Conservation (phyloP, 2,888 invertebrate species). For the Tenthredo mesomela region DNA sequence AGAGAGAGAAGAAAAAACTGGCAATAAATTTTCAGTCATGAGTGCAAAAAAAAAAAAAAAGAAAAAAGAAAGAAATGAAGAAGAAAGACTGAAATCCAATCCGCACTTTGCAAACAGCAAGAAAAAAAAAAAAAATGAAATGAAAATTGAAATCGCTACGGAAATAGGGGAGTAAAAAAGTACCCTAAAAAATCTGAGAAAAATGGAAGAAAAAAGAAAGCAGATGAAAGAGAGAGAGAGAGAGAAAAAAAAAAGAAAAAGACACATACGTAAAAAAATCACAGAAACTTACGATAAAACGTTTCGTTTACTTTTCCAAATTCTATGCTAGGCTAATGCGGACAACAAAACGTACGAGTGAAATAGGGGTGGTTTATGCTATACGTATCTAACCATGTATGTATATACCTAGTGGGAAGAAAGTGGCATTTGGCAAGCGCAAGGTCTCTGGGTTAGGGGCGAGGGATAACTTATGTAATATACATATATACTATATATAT, state of each 20-base stretch:
- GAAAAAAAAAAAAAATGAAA: background rate
- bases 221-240: no score
- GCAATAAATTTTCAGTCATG: no score
- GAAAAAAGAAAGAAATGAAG: no score
- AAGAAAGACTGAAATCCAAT: no score
- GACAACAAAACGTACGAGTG: conserved; percentile 9
- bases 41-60: no score
- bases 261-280: background rate
- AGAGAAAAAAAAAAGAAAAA: background rate
- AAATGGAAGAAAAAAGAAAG: background rate
- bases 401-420: background rate
- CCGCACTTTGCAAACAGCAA: no score
- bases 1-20: no score
- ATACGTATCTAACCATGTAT: background rate
- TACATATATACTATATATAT: background rate
- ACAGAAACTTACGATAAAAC: background rate
- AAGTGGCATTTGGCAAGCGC: conserved; percentile 38
- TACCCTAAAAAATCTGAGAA: background rate
- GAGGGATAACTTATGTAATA: conserved; percentile 38
- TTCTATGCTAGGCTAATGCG: conserved; percentile 16
- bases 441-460: conserved; percentile 42
- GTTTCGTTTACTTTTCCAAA: conserved; percentile 18
- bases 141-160: background rate
- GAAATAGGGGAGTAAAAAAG: background rate
- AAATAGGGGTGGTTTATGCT: conserved; percentile 5